These are phyloP conservation scores for Holotrichia oblita DNA, from an alignment of 1,140 invertebrate species.

Conservation along the genomic window DNA sequence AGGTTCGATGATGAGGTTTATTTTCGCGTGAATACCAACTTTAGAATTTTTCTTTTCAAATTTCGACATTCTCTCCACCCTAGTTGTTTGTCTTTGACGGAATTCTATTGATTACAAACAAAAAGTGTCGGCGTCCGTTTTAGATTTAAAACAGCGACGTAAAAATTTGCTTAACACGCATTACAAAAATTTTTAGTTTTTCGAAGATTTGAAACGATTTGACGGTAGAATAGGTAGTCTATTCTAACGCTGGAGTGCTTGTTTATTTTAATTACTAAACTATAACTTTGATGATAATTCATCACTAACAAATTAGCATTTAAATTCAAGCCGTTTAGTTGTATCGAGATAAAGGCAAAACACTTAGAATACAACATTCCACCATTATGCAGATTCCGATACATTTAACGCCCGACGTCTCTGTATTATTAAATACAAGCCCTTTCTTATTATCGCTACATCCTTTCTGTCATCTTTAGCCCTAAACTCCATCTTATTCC, in stretches of 20 bases:
- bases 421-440: conserved; percentile 9
- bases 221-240: too few species aligned
- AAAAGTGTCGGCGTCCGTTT: too few species aligned
- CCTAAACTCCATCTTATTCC: neutral
- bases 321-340: conserved; percentile 1
- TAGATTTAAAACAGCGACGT: too few species aligned
- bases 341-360: neutral
- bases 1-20: neutral
- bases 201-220: too few species aligned
- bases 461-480: neutral
- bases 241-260: too few species aligned
- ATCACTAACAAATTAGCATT: neutral
- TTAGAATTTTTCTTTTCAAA: neutral
- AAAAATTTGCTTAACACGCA: too few species aligned
- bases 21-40: neutral
- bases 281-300: too few species aligned
- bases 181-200: too few species aligned
- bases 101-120: neutral
- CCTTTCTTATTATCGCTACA: conserved; percentile 18
- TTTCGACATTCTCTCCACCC: neutral
- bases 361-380: neutral
- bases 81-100: neutral
- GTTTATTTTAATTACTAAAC: too few species aligned
- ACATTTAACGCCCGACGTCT: neutral
- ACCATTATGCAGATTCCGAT: conserved; percentile 8